Evolutionary conservation across 2,797 vertebrate species (phyloP), one percentile per base, ranked within the genome.

Genomic region (Sitta carolinensis): DNA sequence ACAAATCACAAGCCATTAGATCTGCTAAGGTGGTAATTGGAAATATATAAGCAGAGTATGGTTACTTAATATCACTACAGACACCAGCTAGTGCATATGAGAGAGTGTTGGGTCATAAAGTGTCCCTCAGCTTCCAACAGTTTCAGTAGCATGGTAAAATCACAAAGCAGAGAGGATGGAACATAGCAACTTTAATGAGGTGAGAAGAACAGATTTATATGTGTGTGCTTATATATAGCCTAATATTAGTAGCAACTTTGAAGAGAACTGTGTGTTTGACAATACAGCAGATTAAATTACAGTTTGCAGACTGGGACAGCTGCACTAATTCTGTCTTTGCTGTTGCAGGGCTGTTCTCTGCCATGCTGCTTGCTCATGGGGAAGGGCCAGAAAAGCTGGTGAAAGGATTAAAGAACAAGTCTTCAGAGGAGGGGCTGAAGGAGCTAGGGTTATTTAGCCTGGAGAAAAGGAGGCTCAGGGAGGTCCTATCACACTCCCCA

Each of bases 221-320:
- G 26, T 77, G 36, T 73, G 55, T 82, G 14, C 63, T 51, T 70
- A 45, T 70, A 63, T 78, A 48, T 48, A 81, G 55, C 20, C 29
- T 87, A 58, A 29, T 94, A 79, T 26, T 73, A 69, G 68, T 52
- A 91, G 61, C 59, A 78, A 5, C 77, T 90, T 34, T 57, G 75
- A 89, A 79, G 91, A 77, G 85, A 77, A 23, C 57, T 6, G 4
- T 64, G 52, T 59, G 42, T 87, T 89, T 87, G 90, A 89, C 72
- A 93, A 22, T 45, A 40, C 22, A 66, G 69, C 51, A 63, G 74
- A 87, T 90, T 30, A 89, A 84, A 54, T 79, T 94, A 80, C 83
- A 54, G 66, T 89, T 70, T 82, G 57, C 54, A 58, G 75, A 36
- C 10, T 48, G 51, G 54, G 63, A 85, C 84, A 94, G 85, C 85